Evolutionary conservation across 2,888 invertebrate genomes (phyloP).

Genomic region (Venustoraphidia nigricollis): DNA sequence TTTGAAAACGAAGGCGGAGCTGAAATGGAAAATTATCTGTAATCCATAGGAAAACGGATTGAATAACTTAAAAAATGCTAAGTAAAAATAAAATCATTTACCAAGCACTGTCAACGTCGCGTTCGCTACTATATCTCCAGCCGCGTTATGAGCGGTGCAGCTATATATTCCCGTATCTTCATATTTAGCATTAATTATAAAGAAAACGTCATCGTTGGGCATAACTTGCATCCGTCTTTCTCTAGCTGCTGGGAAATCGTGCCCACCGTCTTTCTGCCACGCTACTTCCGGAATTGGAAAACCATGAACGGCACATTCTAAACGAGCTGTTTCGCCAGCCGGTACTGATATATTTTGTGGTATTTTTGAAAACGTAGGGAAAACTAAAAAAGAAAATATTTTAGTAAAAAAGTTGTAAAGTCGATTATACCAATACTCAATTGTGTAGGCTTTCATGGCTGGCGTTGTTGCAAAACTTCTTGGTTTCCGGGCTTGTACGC

Average conservation of each 20-base stretch:
- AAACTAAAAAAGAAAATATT: conserved; percentile 36
- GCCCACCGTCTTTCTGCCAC: conserved; percentile 85
- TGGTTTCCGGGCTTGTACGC: no score
- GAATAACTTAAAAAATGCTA: not conserved
- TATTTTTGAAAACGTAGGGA: conserved; percentile 70
- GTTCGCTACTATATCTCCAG: conserved; percentile 74
- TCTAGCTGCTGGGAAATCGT: conserved; percentile 86
- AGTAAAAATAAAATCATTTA: conserved; percentile 13
- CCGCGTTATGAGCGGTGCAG: conserved; percentile 82
- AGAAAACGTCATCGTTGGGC: conserved; percentile 80
- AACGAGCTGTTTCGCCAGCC: conserved; percentile 69
- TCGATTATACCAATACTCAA: no score
- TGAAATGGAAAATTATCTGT: conserved; percentile 20
- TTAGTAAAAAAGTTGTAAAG: no score
- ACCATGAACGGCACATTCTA: conserved; percentile 85
- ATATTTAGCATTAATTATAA: conserved; percentile 80
- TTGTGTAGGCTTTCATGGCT: no score
- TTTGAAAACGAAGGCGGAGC: conserved; percentile 79
- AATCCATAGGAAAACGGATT: not conserved
- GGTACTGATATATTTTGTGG: conserved; percentile 73
- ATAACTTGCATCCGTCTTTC: conserved; percentile 88
- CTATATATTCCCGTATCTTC: conserved; percentile 86
- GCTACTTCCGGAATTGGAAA: conserved; percentile 79
- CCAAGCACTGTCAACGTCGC: conserved; percentile 66
- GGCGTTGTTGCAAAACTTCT: no score